phyloP scores from a whole-genome alignment of 2,113 vertebrate species.

The Smithornis capensis region DNA sequence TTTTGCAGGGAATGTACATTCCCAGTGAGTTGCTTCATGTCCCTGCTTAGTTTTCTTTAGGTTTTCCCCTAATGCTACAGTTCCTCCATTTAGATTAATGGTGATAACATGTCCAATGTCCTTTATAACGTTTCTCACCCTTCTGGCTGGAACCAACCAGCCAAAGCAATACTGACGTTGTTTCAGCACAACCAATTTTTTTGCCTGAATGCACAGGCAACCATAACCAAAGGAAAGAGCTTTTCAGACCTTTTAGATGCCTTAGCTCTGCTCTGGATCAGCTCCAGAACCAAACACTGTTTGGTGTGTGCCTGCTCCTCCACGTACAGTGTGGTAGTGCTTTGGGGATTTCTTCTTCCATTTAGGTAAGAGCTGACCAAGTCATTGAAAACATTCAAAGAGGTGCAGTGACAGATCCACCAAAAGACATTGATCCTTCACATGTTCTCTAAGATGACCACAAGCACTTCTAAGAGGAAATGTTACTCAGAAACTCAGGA shows the following conservation, averaged over 20 bases:
- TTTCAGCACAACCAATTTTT: neutral
- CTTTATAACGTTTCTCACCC: neutral
- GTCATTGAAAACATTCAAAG: neutral
- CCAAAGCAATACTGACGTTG: neutral
- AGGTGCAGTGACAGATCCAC: neutral
- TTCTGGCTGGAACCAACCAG: neutral
- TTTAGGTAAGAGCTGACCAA: neutral
- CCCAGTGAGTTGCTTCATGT: neutral
- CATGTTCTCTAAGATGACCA: fast-evolving
- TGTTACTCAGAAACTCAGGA: neutral
- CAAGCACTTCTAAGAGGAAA: neutral
- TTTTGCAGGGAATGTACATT: neutral
- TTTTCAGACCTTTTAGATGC: neutral
- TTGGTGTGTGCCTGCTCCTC: neutral
- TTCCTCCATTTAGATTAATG: neutral
- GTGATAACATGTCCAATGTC: neutral
- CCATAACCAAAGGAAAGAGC: neutral
- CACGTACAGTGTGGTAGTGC: fast-evolving
- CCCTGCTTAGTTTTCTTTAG: neutral
- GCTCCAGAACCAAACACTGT: neutral
- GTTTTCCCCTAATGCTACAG: neutral
- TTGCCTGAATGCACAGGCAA: neutral
- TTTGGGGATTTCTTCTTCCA: neutral
- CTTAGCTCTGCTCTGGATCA: neutral
- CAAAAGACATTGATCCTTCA: neutral